Evolutionary conservation across 2,888 invertebrate species (phyloP), one percentile per base, ranked within the genome.

Genomic region (Macaria notata): DNA sequence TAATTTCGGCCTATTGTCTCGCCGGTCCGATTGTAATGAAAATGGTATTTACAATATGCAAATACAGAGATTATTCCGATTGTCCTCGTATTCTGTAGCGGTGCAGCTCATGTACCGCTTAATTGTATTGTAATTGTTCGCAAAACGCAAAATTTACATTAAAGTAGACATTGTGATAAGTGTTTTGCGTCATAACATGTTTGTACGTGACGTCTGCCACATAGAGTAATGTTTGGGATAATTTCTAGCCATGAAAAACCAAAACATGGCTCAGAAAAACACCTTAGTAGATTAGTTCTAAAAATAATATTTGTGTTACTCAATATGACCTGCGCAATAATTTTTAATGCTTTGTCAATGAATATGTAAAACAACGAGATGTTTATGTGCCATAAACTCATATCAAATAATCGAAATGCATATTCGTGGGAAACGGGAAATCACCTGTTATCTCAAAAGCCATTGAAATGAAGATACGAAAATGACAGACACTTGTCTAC

Each of bases 1-100:
- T 63, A 63, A 59, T 55, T 55, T 48, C 42, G 30, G 55, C 45
- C 62, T 61, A 73, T 71, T 70, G 69, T 70, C 55, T 62, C 58
- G 49, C 63, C 30, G 38, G 49, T 43, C 47, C 43, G 51, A 61
- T 59, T 63, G 54, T 65, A 65, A 70, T 71, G 49, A 59, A 71
- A 59, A 58, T 57, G 61, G 64, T 62, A 73, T 71, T 67, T 63
- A 57, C 52, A 62, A 54, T 57, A 64, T 66, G 62, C 52, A 54
- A 62, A 61, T 53, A 8, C 4, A 46, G 49, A 47, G 19, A 46
- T 58, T 54, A 56, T 60, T 55, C 52, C 54, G 45, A 56, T 62
- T 64, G 61, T 66, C 61, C 47, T 36, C 49, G 57, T 56, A 64
- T 62, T 60, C 54, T 33, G 39, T 49, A 54, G 29, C 48, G 6